Conservation (phyloP, 2,113 vertebrate genomes). For the Crotalus horridus region DNA sequence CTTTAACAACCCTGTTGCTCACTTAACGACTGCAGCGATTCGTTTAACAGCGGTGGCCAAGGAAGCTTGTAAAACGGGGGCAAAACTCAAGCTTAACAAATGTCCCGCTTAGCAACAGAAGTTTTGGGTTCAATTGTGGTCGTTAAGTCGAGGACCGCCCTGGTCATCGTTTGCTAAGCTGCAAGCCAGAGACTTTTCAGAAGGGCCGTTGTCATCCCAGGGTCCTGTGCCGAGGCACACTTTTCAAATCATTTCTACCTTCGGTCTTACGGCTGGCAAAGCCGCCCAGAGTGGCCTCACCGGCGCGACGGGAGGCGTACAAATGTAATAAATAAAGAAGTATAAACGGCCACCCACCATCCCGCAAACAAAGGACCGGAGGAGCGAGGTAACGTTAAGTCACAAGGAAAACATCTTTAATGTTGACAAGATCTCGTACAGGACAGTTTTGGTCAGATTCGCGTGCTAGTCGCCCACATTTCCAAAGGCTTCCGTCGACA, state of each 20-base stretch:
- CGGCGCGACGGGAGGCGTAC: not conserved
- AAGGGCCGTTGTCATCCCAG: not conserved
- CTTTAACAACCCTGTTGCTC: not conserved
- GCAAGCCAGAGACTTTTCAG: not conserved
- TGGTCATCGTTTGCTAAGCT: not conserved
- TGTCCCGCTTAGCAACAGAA: not conserved
- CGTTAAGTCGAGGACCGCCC: not conserved
- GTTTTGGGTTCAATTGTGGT: not conserved
- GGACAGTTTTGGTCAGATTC: not conserved
- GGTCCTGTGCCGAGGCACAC: not conserved
- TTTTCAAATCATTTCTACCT: not conserved
- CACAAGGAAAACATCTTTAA: constrained; percentile 7
- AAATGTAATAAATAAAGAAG: no score
- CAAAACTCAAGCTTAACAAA: not conserved
- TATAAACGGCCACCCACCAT: no score
- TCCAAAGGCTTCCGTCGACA: not conserved
- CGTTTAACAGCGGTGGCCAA: not conserved
- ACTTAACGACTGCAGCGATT: not conserved
- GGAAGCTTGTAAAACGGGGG: not conserved
- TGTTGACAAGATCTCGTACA: not conserved
- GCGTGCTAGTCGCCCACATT: not conserved
- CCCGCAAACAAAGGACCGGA: not conserved
- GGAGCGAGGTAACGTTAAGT: no score
- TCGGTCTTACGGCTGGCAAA: not conserved
- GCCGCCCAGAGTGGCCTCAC: not conserved